Evolutionary conservation across 2,113 vertebrate genomes (phyloP).

Genomic region (Melanocharis versteri): DNA sequence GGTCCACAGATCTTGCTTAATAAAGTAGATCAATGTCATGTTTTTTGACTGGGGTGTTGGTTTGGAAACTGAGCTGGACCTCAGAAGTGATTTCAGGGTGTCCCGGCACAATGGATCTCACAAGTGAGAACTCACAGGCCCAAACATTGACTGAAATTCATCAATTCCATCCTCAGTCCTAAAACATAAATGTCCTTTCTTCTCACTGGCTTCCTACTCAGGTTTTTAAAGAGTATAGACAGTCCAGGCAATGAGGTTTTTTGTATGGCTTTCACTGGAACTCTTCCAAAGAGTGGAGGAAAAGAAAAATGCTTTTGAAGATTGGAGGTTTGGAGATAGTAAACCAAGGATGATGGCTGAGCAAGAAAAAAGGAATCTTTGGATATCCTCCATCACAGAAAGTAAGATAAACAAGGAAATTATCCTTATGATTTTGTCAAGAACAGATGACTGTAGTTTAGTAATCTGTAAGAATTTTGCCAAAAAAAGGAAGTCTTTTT

Average conservation of each 20-base stretch:
- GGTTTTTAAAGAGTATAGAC: not conserved
- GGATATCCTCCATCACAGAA: not conserved
- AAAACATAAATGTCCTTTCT: not conserved
- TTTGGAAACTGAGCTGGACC: not conserved
- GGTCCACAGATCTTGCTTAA: accelerated
- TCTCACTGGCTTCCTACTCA: not conserved
- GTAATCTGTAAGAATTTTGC: not conserved
- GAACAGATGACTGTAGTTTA: conserved; percentile 1
- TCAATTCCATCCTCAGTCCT: not conserved
- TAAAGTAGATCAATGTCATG: not conserved
- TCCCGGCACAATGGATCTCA: not conserved
- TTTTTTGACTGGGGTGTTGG: not conserved
- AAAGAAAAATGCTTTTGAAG: not conserved
- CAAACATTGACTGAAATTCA: not conserved
- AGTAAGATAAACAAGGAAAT: conserved; percentile 26
- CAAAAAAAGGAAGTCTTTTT: not conserved
- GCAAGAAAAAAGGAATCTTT: not conserved
- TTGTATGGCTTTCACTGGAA: not conserved
- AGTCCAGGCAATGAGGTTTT: not conserved
- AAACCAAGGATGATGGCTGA: not conserved
- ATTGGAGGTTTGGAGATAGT: not conserved
- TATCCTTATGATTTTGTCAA: not conserved
- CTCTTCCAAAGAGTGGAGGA: not conserved
- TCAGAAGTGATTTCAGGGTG: not conserved
- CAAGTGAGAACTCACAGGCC: not conserved